These are phyloP conservation scores for Enteromius thamalakanensis DNA, from an alignment of 2,797 vertebrate species.

Conservation along the genomic window DNA sequence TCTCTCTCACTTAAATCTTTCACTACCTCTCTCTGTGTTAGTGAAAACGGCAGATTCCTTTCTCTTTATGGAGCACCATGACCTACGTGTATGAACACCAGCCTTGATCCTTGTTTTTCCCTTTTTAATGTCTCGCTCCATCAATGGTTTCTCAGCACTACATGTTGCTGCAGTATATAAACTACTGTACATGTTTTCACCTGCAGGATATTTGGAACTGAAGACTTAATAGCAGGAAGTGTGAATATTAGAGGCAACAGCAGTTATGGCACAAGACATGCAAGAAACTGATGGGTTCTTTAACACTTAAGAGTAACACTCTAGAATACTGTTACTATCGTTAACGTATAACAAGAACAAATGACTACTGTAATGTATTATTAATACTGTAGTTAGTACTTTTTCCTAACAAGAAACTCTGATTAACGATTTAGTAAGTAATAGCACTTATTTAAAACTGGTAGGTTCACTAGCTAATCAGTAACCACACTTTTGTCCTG, in stretches of 20 bases:
- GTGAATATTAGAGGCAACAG: background rate
- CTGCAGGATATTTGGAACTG: conserved; percentile 2
- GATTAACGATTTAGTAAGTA: no score
- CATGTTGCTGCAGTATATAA: conserved; percentile 13
- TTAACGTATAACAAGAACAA: no score
- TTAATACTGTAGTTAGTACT: no score
- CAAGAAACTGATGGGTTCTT: background rate
- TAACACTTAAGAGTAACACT: background rate
- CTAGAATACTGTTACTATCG: background rate
- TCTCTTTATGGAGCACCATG: conserved; percentile 9
- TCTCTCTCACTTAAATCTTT: conserved; percentile 38
- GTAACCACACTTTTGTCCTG: no score
- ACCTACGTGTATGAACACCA: conserved; percentile 26
- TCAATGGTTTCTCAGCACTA: conserved; percentile 7
- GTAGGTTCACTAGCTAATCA: no score
- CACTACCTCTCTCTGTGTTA: conserved; percentile 45
- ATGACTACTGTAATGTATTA: no score
- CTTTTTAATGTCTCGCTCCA: conserved; percentile 35
- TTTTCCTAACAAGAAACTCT: no score
- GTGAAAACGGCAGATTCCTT: conserved; percentile 3
- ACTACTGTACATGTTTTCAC: conserved; percentile 19
- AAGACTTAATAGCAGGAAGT: background rate
- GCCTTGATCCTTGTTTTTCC: conserved; percentile 7
- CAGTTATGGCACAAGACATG: background rate
- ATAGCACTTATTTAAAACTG: no score